phyloP scores from a whole-genome alignment of 2,797 vertebrate genomes.

The Morus bassanus region DNA sequence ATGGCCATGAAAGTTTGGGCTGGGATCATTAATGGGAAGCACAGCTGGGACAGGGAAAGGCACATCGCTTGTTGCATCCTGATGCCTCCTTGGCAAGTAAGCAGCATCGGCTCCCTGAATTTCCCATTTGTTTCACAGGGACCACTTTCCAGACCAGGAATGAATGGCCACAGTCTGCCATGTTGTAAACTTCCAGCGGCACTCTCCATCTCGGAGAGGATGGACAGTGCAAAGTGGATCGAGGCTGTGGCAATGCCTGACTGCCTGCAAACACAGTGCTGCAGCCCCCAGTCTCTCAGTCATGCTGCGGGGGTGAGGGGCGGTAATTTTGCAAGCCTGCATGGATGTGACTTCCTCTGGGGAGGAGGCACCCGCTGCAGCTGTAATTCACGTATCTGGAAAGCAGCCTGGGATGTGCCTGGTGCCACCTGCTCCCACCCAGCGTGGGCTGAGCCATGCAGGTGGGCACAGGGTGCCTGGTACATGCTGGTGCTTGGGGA shows the following conservation, averaged over 20 bases:
- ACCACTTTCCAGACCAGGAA: neutral
- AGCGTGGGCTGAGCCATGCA: neutral
- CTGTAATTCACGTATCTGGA: neutral
- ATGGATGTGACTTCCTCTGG: neutral
- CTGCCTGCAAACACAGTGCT: neutral
- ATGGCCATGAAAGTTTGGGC: neutral
- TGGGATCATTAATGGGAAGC: neutral
- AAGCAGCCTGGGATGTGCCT: neutral
- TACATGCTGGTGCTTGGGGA: fast-evolving
- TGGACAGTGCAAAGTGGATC: neutral
- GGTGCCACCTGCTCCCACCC: neutral
- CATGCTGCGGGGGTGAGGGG: neutral
- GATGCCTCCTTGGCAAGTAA: neutral
- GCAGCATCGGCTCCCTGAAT: neutral
- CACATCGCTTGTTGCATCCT: fast-evolving
- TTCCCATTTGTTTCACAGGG: neutral
- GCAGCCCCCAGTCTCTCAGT: neutral
- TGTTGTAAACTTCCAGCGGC: neutral
- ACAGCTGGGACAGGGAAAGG: neutral
- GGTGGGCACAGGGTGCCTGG: neutral
- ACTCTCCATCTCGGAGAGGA: neutral
- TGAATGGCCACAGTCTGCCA: neutral
- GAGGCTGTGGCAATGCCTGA: neutral
- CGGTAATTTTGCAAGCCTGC: neutral
- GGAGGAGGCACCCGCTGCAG: neutral